phyloP scores from a whole-genome alignment of 2,888 invertebrate species.

The Amblyjoppa proteus region DNA sequence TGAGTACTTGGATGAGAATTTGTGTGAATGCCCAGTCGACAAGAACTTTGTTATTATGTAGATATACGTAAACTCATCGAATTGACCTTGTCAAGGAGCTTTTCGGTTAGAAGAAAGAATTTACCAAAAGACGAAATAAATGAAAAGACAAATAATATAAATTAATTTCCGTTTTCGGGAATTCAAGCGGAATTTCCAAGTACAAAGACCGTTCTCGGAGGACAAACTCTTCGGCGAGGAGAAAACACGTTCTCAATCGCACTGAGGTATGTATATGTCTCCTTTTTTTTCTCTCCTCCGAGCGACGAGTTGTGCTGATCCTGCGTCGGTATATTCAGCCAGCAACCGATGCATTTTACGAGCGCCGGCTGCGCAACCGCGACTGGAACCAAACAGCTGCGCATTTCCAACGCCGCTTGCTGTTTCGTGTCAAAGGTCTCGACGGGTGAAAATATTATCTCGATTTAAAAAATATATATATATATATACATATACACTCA shows the following conservation, averaged over 20 bases:
- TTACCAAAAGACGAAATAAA: neutral
- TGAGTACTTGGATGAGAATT: too few species aligned
- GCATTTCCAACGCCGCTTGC: constrained; percentile 24
- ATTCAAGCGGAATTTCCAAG: neutral
- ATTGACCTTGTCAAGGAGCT: neutral
- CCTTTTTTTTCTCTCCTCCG: neutral
- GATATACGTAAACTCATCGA: neutral
- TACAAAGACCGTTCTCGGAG: neutral
- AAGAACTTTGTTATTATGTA: too few species aligned
- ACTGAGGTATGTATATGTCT: constrained; percentile 35
- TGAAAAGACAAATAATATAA: neutral
- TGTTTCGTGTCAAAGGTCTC: constrained; percentile 9
- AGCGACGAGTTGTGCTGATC: constrained; percentile 15
- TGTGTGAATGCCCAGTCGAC: neutral
- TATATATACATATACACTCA: neutral
- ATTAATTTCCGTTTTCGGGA: neutral
- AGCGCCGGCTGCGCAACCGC: constrained; percentile 59
- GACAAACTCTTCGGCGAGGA: constrained; percentile 53
- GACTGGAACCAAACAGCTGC: constrained; percentile 55
- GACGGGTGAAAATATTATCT: constrained; percentile 16
- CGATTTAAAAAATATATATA: constrained; percentile 21
- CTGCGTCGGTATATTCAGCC: constrained; percentile 20
- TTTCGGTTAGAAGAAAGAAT: neutral
- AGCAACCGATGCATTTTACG: constrained; percentile 60
- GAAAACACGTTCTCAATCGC: constrained; percentile 61